Percentiles rank a stretch among this genome's conserved stretches.
phyloP scores from a whole-genome alignment of 2,113 vertebrate genomes.

The Hippocampus mohnikei region DNA sequence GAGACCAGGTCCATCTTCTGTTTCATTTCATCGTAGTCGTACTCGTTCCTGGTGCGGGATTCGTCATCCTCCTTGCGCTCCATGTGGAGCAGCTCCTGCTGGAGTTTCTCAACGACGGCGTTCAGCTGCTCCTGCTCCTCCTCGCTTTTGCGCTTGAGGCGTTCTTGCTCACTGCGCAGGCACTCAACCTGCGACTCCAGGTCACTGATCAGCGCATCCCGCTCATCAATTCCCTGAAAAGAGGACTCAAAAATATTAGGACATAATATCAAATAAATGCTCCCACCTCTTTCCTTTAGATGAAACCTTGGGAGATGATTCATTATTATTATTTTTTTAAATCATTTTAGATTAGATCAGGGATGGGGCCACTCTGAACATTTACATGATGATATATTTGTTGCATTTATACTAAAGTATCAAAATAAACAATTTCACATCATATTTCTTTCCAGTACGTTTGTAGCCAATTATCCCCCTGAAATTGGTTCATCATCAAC shows the following conservation, averaged over 20 bases:
- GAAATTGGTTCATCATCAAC: too few species aligned
- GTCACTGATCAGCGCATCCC: constrained; percentile 80
- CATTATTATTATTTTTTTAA: too few species aligned
- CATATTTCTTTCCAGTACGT: too few species aligned
- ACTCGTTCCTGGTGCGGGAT: constrained; percentile 58
- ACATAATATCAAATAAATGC: not conserved
- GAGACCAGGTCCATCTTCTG: constrained; percentile 70
- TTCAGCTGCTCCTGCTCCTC: constrained; percentile 89
- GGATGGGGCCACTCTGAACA: not conserved
- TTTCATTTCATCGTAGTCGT: constrained; percentile 75
- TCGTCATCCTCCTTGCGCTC: constrained; percentile 78
- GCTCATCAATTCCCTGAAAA: constrained; percentile 77
- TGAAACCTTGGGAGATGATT: constrained; percentile 51
- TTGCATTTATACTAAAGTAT: too few species aligned
- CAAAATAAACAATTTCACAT: not conserved
- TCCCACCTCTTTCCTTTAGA: constrained; percentile 6
- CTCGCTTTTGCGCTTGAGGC: constrained; percentile 77
- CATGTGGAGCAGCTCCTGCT: constrained; percentile 84
- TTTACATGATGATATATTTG: not conserved
- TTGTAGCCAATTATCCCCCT: too few species aligned
- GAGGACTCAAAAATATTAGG: not conserved
- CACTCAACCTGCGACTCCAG: constrained; percentile 86
- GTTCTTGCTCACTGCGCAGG: constrained; percentile 84
- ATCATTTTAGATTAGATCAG: not conserved
- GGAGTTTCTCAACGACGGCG: constrained; percentile 90